Evolutionary conservation across 1,140 invertebrate genomes (phyloP), one percentile per base, ranked within the genome.

Genomic region (Samia ricini): DNA sequence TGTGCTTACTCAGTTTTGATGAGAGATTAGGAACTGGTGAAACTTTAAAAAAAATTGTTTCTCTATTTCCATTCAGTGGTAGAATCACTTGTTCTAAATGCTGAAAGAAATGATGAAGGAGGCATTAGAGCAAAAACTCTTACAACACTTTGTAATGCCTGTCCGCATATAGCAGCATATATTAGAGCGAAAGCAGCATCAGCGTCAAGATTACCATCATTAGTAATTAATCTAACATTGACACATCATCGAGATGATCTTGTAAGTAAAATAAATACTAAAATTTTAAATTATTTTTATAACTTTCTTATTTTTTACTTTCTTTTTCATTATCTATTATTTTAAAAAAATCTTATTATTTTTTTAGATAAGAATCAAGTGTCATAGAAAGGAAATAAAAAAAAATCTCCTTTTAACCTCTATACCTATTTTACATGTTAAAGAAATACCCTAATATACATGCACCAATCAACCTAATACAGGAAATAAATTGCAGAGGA

Each of bases 31-130:
- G n/a, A n/a, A n/a, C n/a, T n/a, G n/a, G n/a, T n/a, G n/a, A n/a
- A n/a, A n/a, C n/a, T n/a, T 5, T 29, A 5, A 8, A 10, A 8
- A 10, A 29, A 29, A 29, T 8, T 29, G 1, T 29, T 29, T 29
- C 10, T 29, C 4, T 50, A 19, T 23, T 26, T 2, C 18, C 49
- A 91, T 92, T 24, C 73, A 96, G 97, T 98, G 22, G 97, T 96
- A 64, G 93, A 94, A 8, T 94, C 95, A 74, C 89, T 99, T 29
- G 97, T 99, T 42, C 90, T 94, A 56, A 97, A 96, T 91, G 97
- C 97, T 51, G 97, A 98, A 77, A 95, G 95, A 77, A 95, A 96
- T 74, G 97, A 98, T 79, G 96, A 97, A 64, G 96, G 96, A 15
- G 93, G 85, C 3, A 83, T 89, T 22, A 73, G 87, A 64, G 83